A percentile compares a stretch with the other conserved stretches of the same genome.
phyloP scores from a whole-genome alignment of 2,113 vertebrate species.

The Jacana jacana region DNA sequence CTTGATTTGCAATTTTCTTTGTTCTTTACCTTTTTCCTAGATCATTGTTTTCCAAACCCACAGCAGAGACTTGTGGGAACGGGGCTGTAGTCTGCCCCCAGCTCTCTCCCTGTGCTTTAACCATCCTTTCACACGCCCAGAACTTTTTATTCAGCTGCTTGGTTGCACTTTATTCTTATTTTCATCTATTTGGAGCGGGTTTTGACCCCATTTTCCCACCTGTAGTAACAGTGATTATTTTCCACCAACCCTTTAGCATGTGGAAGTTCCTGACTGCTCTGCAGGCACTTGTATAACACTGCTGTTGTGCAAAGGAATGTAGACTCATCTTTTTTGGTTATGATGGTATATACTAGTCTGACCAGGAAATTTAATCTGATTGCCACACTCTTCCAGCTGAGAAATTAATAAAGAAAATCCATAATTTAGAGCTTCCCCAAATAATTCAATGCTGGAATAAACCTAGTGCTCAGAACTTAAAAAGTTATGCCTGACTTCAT shows the following conservation, averaged over 20 bases:
- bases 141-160: not conserved
- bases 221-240: not conserved
- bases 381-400: not conserved
- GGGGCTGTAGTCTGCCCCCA: not conserved
- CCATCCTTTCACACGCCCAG: not conserved
- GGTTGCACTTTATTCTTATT: not conserved
- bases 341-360: not conserved
- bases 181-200: not conserved
- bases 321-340: not conserved
- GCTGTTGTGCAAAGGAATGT: not conserved
- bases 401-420: not conserved
- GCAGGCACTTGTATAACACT: not conserved
- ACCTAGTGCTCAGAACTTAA: not conserved
- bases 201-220: not conserved
- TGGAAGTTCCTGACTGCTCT: not conserved
- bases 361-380: not conserved
- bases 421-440: not conserved
- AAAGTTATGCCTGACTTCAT: not conserved
- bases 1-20: not conserved
- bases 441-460: not conserved
- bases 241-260: not conserved
- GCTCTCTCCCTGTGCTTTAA: not conserved
- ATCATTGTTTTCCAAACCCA: not conserved
- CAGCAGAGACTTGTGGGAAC: accelerated
- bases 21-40: not conserved